Evolutionary conservation across 2,113 vertebrate genomes (phyloP).

Genomic region (Nycticryphes semicollaris): DNA sequence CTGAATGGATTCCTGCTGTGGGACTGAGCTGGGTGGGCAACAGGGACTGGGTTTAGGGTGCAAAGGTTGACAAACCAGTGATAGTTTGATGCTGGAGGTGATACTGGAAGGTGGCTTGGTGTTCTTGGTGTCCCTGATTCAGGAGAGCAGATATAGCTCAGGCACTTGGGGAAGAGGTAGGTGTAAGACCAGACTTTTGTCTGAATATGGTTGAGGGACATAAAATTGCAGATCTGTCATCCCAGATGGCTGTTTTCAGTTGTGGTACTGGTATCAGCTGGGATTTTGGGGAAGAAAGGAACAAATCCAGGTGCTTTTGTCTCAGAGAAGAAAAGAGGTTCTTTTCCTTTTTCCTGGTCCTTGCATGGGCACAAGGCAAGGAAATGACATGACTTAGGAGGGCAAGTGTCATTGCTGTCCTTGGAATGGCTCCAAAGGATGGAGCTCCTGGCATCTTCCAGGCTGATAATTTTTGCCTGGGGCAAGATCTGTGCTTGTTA

Average conservation of each 20-base stretch:
- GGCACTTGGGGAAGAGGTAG: background rate
- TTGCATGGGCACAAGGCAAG: background rate
- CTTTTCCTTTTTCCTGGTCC: background rate
- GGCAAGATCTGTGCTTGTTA: background rate
- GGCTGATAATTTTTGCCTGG: background rate
- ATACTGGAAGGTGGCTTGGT: background rate
- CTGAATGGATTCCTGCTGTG: background rate
- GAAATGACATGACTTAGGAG: background rate
- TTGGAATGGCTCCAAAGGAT: background rate
- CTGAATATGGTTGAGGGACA: fast-evolving
- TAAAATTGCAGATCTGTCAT: background rate
- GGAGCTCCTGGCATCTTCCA: background rate
- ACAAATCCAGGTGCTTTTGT: background rate
- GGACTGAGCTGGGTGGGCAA: background rate
- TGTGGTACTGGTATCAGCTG: fast-evolving
- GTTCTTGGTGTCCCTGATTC: background rate
- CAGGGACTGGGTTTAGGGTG: background rate
- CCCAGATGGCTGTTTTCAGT: background rate
- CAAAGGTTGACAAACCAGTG: no score
- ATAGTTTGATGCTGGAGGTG: background rate
- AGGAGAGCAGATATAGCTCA: background rate
- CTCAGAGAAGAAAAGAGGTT: background rate
- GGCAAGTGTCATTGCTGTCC: background rate
- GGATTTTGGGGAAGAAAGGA: background rate
- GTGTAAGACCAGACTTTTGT: background rate